phyloP scores from a whole-genome alignment of 2,888 invertebrate species.

The Hirtodrosophila histrioides region DNA sequence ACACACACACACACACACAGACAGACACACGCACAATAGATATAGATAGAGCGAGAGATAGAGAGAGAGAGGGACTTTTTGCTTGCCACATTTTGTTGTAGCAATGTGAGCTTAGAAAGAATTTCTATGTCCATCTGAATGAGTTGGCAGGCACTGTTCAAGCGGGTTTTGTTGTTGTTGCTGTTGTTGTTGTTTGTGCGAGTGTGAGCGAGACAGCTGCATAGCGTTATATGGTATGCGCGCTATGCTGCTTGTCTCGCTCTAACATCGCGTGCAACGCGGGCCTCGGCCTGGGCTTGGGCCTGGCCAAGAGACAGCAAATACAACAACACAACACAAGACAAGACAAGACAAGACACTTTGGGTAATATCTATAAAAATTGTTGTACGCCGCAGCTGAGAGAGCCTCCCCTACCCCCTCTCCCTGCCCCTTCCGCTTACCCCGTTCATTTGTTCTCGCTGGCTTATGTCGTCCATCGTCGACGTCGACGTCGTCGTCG shows the following conservation, averaged over 20 bases:
- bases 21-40: slow-evolving; percentile 15
- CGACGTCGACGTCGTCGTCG: too few species aligned
- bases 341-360: slow-evolving; percentile 66
- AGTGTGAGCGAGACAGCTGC: slow-evolving; percentile 19
- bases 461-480: slow-evolving; percentile 13
- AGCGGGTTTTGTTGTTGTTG: slow-evolving; percentile 3
- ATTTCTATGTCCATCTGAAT: slow-evolving; percentile 63
- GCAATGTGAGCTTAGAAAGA: slow-evolving; percentile 52
- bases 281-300: slow-evolving; percentile 10
- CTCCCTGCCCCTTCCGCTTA: slow-evolving; percentile 20
- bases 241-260: slow-evolving; percentile 26
- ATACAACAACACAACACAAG: slow-evolving; percentile 18
- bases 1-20: slow-evolving; percentile 23
- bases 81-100: slow-evolving; percentile 55
- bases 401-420: too few species aligned
- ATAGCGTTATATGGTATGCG: background rate
- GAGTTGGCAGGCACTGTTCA: slow-evolving; percentile 18
- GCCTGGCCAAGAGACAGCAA: slow-evolving; percentile 50
- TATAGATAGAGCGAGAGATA: background rate
- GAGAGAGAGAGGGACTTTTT: slow-evolving; percentile 16
- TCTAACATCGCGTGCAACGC: slow-evolving; percentile 63
- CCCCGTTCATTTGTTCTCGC: slow-evolving; percentile 55
- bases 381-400: slow-evolving; percentile 33
- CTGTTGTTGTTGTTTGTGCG: too few species aligned
- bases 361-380: slow-evolving; percentile 76